These are phyloP conservation scores for Stichopus chloronotus DNA, from an alignment of 35 echinoderm and acorn worm genomes.

Conservation along the genomic window DNA sequence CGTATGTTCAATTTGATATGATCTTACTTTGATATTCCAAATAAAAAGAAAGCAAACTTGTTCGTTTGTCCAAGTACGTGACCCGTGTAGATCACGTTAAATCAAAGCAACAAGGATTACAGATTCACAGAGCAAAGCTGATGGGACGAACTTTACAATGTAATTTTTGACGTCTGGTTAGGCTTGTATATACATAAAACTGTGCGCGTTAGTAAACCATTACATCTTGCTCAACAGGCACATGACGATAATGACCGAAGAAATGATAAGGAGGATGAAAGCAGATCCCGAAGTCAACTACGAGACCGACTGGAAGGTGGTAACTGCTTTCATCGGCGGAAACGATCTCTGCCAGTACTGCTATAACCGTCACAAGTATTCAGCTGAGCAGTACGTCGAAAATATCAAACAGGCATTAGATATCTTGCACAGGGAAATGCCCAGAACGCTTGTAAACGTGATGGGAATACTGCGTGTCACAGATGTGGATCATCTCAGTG, in stretches of 20 bases:
- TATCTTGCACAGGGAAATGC: slow-evolving; percentile 38
- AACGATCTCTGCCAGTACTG: slow-evolving; percentile 61
- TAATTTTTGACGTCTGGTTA: background rate
- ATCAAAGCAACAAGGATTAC: too few relatives aligned
- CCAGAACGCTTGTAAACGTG: slow-evolving; percentile 40
- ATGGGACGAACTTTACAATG: too few relatives aligned
- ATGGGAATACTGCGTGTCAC: background rate
- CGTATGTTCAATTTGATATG: background rate
- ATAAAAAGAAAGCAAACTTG: too few relatives aligned
- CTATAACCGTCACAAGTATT: slow-evolving; percentile 22
- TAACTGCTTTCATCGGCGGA: slow-evolving; percentile 50
- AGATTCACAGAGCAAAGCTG: too few relatives aligned
- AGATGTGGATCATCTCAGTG: slow-evolving; percentile 17
- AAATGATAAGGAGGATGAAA: slow-evolving; percentile 58
- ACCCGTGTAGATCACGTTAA: too few relatives aligned
- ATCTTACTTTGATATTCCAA: too few relatives aligned
- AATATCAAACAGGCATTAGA: slow-evolving; percentile 38
- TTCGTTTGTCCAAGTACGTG: too few relatives aligned
- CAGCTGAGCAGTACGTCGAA: slow-evolving; percentile 2
- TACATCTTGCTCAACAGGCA: slow-evolving; percentile 1
- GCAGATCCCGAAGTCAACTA: slow-evolving; percentile 19
- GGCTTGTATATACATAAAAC: background rate
- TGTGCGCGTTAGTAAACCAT: background rate
- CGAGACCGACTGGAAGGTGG: slow-evolving; percentile 60
- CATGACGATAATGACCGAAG: slow-evolving; percentile 14